Conservation (phyloP, 37 sponge, comb jelly and placozoan genomes). For the Geodia barretti region DNA sequence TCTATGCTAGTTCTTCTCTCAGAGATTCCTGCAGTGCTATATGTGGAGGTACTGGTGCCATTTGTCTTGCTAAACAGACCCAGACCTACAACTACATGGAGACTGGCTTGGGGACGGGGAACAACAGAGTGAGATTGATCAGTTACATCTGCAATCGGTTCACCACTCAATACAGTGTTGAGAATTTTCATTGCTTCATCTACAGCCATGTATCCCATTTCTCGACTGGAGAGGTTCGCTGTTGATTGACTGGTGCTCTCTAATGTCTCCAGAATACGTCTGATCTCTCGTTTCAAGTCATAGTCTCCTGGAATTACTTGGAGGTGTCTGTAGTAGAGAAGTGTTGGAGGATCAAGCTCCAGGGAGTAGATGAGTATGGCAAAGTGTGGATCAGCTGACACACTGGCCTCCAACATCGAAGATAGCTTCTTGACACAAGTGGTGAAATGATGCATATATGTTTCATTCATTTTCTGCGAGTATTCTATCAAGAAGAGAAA, state of each 20-base stretch:
- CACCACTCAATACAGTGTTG: background rate
- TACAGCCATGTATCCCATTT: background rate
- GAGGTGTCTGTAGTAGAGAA: background rate
- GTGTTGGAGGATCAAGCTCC: background rate
- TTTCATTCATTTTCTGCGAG: background rate
- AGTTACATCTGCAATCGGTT: background rate
- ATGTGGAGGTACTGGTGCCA: background rate
- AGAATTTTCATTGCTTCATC: background rate
- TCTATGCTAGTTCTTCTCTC: background rate
- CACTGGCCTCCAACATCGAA: background rate
- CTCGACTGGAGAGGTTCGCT: background rate
- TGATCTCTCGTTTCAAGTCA: background rate
- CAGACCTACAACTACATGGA: background rate
- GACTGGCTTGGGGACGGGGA: background rate
- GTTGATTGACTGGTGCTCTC: background rate
- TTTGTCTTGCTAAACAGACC: background rate
- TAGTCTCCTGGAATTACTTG: too few species aligned
- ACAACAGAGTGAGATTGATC: background rate
- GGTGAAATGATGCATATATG: background rate
- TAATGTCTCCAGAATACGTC: background rate
- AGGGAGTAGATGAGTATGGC: background rate
- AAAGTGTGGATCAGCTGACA: background rate
- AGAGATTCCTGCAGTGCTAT: background rate
- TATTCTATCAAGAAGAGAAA: conserved; percentile 19
- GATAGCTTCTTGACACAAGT: background rate